These are phyloP conservation scores for Schizothorax lantsangensis DNA, from an alignment of 2,797 vertebrate species.

Conservation along the genomic window DNA sequence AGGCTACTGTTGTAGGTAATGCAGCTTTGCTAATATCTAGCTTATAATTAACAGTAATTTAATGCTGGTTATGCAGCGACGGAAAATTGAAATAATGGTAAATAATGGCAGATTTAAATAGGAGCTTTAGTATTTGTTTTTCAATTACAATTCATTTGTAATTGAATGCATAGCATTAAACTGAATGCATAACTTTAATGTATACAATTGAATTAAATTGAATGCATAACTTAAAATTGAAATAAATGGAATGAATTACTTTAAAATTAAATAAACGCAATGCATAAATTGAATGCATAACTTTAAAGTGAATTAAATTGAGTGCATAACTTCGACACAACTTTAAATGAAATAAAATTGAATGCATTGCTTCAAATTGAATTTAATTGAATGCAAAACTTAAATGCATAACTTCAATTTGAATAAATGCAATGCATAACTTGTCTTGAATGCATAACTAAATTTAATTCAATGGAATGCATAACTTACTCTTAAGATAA, in stretches of 20 bases:
- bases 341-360: background rate
- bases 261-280: background rate
- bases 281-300: background rate
- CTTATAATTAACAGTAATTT: background rate
- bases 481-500: background rate
- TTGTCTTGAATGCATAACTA: background rate
- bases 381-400: background rate
- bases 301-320: background rate
- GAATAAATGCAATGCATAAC: background rate
- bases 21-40: background rate
- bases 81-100: background rate
- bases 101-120: background rate
- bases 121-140: background rate
- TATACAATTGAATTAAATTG: background rate
- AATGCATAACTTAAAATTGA: background rate
- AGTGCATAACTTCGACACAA: background rate
- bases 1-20: background rate
- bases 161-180: background rate
- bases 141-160: too few relatives aligned
- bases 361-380: background rate
- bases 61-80: background rate
- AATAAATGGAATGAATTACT: too few relatives aligned
- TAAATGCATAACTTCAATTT: background rate
- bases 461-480: background rate
- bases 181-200: background rate